Conservation (phyloP, 2,797 vertebrate genomes). For the Bradypus variegatus region DNA sequence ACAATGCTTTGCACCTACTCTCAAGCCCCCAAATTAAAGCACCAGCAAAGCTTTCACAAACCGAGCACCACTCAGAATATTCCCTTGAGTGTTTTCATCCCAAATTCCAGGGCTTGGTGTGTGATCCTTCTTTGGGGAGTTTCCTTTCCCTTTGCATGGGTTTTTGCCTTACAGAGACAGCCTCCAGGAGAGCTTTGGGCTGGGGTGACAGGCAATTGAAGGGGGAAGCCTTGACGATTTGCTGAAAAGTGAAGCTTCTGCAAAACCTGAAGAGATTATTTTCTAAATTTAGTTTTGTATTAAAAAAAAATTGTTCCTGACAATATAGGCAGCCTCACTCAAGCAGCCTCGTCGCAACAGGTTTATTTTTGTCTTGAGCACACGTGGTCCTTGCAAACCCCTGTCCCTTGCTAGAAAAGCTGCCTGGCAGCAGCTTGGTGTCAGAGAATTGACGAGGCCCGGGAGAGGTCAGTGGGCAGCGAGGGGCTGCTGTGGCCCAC, state of each 20-base stretch:
- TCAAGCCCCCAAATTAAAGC: not conserved
- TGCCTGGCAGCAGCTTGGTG: not conserved
- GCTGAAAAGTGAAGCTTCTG: not conserved
- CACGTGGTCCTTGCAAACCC: not conserved
- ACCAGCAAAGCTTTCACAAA: not conserved
- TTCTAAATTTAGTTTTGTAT: not conserved
- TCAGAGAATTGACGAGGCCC: accelerated
- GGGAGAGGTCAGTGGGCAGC: not conserved
- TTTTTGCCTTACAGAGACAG: not conserved
- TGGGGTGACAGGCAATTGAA: not conserved
- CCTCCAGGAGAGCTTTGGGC: not conserved
- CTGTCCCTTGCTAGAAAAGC: not conserved
- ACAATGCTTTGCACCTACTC: not conserved
- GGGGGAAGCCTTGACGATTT: not conserved
- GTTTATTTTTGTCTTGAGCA: not conserved
- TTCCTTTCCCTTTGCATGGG: not conserved
- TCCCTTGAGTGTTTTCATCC: not conserved
- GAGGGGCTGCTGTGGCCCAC: not conserved
- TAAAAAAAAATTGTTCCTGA: not conserved
- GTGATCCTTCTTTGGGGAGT: not conserved
- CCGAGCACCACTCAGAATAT: not conserved
- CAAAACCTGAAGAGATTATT: not conserved
- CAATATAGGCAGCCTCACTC: not conserved
- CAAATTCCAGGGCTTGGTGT: accelerated
- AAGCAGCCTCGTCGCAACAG: not conserved